Base-by-base conservation (phyloP, 2,113 vertebrate species). In the Dicerorhinus sumatrensis region DNA sequence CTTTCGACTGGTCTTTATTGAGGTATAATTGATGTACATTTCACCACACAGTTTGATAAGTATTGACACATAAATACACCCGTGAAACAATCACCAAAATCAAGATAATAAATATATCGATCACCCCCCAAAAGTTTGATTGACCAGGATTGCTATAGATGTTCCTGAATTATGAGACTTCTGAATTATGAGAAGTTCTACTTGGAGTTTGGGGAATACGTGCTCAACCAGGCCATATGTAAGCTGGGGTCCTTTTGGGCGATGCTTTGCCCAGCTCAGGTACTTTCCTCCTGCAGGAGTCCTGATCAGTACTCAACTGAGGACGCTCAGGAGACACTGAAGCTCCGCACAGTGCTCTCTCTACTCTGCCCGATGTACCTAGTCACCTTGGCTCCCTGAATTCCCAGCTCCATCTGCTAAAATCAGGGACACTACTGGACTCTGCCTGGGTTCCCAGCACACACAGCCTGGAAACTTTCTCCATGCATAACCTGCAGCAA, bases 141-240 rank as follows among this genome's bases (percentile, higher is more conserved):
- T 54, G 10, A 67, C 79, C 20, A n/a, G 12, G 23, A 65, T 58
- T 48, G 63, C 11, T 17, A 6, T 16, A 3, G 27, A 48, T n/a
- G 17, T 54, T 83, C 56, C 7, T 17, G 20, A 29, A 33, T 77
- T n/a, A 82, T 6, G 3, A 69, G 51, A 83, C 18, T 92, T 75
- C 48, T 88, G 58, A 36, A 82, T 84, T 29, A n/a, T 0, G 62
- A 36, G 25, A 48, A 58, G 79, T 54, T n/a, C 54, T 8, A 0
- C 23, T 31, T 48, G 23, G 8, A 21, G 20, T 39, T 46, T 72
- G 14, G 56, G 13, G 9, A 21, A 46, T 18, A 31, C 2, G 0
- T 17, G 20, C 6, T 65, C 23, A 46, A n/a, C 5, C 33, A 11
- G 58, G 20, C 1, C 1, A 12, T 9, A 0, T 12, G 65, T 33